Evolutionary conservation across 2,797 vertebrate species (phyloP).

Genomic region (Darevskia nairensis): DNA sequence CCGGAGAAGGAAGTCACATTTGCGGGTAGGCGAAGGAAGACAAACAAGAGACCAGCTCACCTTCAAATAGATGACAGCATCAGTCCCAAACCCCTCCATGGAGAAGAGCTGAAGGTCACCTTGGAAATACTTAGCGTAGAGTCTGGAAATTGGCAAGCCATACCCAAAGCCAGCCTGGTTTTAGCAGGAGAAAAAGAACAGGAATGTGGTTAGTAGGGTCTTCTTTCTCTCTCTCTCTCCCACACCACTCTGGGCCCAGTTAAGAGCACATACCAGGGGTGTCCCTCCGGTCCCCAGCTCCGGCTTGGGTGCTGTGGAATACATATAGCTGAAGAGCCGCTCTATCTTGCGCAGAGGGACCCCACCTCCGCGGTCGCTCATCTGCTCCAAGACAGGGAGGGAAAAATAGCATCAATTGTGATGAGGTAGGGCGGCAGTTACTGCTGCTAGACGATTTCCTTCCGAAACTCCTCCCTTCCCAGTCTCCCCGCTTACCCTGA

Average conservation of each 20-base stretch:
- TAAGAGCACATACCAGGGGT: conserved; percentile 81
- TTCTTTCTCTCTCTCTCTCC: neutral
- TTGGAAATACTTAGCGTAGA: conserved; percentile 97
- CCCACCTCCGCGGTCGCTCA: conserved; percentile 91
- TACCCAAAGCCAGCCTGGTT: conserved; percentile 93
- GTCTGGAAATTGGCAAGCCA: conserved; percentile 93
- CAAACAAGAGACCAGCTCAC: conserved; percentile 64
- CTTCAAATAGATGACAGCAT: conserved; percentile 94
- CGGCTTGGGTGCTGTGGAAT: conserved; percentile 91
- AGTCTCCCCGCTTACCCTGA: conserved; percentile 81
- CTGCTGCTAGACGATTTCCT: no score
- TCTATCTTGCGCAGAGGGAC: conserved; percentile 92
- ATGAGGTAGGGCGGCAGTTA: neutral
- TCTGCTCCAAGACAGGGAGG: conserved; percentile 72
- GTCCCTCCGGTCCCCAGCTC: conserved; percentile 82
- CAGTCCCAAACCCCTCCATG: conserved; percentile 94
- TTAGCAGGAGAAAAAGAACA: neutral
- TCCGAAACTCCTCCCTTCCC: neutral
- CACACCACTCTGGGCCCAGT: no score
- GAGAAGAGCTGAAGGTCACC: conserved; percentile 95
- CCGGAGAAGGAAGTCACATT: neutral
- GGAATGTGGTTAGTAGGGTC: no score
- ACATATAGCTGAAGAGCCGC: conserved; percentile 96
- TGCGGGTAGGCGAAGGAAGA: no score
- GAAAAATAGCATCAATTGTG: neutral